phyloP scores from a whole-genome alignment of 2,888 invertebrate species.

The Neuroscelio doddi region DNA sequence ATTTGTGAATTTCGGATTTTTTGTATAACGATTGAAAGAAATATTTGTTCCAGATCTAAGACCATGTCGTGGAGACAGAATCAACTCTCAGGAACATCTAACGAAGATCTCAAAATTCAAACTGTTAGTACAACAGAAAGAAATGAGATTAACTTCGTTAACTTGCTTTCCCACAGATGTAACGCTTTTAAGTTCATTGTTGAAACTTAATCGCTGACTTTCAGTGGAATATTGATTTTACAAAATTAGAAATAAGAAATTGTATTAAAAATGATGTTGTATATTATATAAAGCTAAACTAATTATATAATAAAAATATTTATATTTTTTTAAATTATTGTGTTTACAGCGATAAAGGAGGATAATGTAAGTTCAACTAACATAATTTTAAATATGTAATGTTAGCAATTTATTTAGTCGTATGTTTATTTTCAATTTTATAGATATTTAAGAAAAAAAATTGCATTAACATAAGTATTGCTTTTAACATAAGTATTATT shows the following conservation, averaged over 20 bases:
- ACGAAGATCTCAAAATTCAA: slow-evolving; percentile 21
- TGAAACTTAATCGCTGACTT: slow-evolving; percentile 60
- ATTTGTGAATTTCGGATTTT: no score
- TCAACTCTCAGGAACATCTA: slow-evolving; percentile 56
- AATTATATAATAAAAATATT: no score
- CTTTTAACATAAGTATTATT: no score
- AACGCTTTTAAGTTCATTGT: slow-evolving; percentile 56
- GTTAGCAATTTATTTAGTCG: not conserved
- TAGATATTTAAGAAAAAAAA: no score
- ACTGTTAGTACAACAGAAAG: slow-evolving; percentile 54
- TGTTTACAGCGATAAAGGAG: no score
- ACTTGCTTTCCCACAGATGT: slow-evolving; percentile 63
- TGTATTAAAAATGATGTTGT: no score
- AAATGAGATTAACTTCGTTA: slow-evolving; percentile 41
- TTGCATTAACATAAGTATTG: no score
- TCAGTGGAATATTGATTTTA: slow-evolving; percentile 51
- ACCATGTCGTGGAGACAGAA: slow-evolving; percentile 34
- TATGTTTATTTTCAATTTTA: not conserved
- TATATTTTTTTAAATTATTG: no score
- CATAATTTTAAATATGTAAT: no score
- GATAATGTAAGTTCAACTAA: no score
- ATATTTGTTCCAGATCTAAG: slow-evolving; percentile 56
- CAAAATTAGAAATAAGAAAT: no score
- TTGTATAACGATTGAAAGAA: not conserved
- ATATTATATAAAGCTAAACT: no score